Conservation (phyloP, 2,888 invertebrate genomes). For the Ganaspis brasiliensis region DNA sequence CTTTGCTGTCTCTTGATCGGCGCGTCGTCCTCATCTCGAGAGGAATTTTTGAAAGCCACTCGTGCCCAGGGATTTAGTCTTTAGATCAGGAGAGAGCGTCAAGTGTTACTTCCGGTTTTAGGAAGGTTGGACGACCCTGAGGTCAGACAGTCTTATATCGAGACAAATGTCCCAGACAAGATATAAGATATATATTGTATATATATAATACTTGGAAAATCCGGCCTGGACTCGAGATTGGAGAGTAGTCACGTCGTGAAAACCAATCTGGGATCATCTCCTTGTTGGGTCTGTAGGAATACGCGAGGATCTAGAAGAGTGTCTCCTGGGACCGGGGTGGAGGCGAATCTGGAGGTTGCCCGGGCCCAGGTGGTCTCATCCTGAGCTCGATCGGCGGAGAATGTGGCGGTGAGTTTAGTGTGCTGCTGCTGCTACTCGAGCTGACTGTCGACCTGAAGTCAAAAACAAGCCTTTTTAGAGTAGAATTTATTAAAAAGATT, state of each 20-base stretch:
- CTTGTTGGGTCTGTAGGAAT: slow-evolving; percentile 40
- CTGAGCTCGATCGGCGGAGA: slow-evolving; percentile 74
- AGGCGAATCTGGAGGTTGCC: slow-evolving; percentile 71
- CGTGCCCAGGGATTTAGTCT: neutral
- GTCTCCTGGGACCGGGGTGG: slow-evolving; percentile 88
- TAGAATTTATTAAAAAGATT: too few relatives aligned
- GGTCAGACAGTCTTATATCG: neutral
- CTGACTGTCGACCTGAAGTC: slow-evolving; percentile 69
- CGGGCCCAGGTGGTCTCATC: slow-evolving; percentile 73
- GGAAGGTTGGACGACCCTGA: neutral
- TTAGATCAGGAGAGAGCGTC: slow-evolving; percentile 5
- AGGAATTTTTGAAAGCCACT: neutral
- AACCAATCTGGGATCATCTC: slow-evolving; percentile 45
- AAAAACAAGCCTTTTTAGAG: neutral
- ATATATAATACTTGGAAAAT: neutral
- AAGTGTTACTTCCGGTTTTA: neutral
- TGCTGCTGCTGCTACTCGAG: slow-evolving; percentile 71
- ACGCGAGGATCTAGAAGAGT: slow-evolving; percentile 84
- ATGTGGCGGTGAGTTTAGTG: slow-evolving; percentile 70
- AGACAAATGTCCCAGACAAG: neutral
- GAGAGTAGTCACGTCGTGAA: slow-evolving; percentile 8
- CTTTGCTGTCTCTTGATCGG: slow-evolving; percentile 53
- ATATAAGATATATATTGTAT: neutral
- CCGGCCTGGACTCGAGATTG: neutral
- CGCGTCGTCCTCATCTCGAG: neutral